Conservation (phyloP, 2,888 invertebrate genomes). For the Mactromeris polynyma region DNA sequence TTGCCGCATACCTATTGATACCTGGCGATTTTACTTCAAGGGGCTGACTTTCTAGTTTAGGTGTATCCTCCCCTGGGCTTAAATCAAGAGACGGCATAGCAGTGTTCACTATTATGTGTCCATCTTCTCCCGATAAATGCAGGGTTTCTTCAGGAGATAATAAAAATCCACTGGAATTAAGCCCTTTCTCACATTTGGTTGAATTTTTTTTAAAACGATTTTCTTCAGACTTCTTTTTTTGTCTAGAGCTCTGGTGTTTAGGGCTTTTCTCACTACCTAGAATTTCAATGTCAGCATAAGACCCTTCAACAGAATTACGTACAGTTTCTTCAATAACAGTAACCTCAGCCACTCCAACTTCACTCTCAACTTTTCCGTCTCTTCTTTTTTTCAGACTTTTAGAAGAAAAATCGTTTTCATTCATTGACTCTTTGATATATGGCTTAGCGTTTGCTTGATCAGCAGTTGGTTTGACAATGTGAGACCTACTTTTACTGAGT, state of each 20-base stretch:
- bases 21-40: slow-evolving; percentile 6
- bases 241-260: not conserved
- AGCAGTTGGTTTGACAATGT: not conserved
- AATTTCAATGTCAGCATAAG: not conserved
- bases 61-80: slow-evolving; percentile 48
- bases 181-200: not conserved
- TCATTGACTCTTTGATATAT: not conserved
- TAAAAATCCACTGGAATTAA: slow-evolving; percentile 58
- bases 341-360: not conserved
- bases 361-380: not conserved
- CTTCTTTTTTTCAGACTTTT: not conserved
- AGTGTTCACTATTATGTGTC: slow-evolving; percentile 65
- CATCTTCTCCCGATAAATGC: not conserved
- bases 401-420: not conserved
- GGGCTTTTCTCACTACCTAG: not conserved
- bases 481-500: not conserved
- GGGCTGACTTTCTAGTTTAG: slow-evolving; percentile 11
- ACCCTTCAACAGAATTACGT: not conserved
- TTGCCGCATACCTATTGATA: not conserved
- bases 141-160: slow-evolving; percentile 53
- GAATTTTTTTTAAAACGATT: not conserved
- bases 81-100: slow-evolving; percentile 57
- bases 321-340: not conserved
- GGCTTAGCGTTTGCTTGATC: not conserved
- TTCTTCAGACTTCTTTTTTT: not conserved